Evolutionary conservation across 2,797 vertebrate species (phyloP).

Genomic region (Remorina albescens): DNA sequence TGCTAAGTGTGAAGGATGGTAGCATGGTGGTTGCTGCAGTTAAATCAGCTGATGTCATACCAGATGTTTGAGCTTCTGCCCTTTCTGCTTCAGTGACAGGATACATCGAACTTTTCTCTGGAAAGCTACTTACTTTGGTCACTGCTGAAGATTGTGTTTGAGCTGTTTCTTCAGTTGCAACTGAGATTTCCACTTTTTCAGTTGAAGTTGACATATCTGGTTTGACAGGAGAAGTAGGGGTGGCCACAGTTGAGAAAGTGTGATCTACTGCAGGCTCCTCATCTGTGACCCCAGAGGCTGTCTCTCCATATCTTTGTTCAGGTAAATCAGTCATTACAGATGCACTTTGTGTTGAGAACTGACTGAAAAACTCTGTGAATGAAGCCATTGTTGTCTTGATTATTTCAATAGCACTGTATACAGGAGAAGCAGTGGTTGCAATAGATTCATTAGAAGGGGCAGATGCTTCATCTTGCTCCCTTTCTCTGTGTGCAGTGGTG

Average conservation of each 20-base stretch:
- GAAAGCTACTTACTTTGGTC: neutral
- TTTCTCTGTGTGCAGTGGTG: conserved; percentile 6
- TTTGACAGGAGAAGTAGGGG: conserved; percentile 10
- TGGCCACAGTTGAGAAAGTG: neutral
- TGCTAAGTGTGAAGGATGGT: neutral
- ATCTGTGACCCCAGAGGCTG: conserved; percentile 5
- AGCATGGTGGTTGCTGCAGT: neutral
- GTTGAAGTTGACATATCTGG: conserved; percentile 10
- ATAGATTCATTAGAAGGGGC: conserved; percentile 15
- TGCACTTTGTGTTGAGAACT: conserved; percentile 37
- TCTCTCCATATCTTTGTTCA: conserved; percentile 23
- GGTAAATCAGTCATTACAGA: conserved; percentile 28
- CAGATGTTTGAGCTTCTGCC: conserved; percentile 27
- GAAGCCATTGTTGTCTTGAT: conserved; percentile 65
- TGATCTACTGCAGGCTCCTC: conserved; percentile 24
- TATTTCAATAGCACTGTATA: conserved; percentile 59
- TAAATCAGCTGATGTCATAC: neutral
- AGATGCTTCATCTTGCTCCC: conserved; percentile 18
- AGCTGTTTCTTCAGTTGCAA: conserved; percentile 1
- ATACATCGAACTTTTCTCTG: neutral
- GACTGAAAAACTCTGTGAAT: conserved; percentile 59
- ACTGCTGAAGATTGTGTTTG: conserved; percentile 15
- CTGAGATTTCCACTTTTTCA: neutral
- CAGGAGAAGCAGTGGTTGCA: conserved; percentile 42
- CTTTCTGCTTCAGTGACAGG: neutral